Conservation (phyloP, 1,140 invertebrate species). For the Megalonaias nervosa region DNA sequence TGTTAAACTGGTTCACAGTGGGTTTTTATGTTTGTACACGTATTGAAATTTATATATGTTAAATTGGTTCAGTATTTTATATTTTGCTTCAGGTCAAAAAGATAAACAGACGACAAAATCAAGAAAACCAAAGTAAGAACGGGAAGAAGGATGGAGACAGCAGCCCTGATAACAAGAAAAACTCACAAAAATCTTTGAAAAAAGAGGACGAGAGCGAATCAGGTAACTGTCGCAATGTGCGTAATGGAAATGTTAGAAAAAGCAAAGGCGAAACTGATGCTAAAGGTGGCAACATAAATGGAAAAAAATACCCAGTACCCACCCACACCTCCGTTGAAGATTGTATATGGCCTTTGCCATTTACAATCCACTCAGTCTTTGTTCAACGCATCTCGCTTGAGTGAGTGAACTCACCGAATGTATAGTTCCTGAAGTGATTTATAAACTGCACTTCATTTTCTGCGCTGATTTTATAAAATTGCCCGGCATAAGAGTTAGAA, state of each 20-base stretch:
- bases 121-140: slow-evolving; percentile 43
- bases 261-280: background rate
- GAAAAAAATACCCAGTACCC: background rate
- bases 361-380: background rate
- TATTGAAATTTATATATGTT: background rate
- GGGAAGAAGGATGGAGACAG: slow-evolving; percentile 35
- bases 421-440: background rate
- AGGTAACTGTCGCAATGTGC: slow-evolving; percentile 21
- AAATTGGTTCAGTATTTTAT: background rate
- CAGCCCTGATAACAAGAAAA: slow-evolving; percentile 29
- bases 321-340: background rate
- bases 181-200: slow-evolving; percentile 44
- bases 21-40: background rate
- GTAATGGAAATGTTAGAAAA: slow-evolving; percentile 18
- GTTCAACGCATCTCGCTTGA: background rate
- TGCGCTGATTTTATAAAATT: too few species aligned
- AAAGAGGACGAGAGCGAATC: slow-evolving; percentile 61
- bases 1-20: background rate
- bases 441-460: too few species aligned
- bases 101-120: slow-evolving; percentile 63
- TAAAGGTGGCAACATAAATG: background rate
- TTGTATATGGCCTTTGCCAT: background rate
- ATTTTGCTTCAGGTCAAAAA: slow-evolving; percentile 60
- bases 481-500: too few species aligned
- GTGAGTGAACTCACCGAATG: background rate